Base-by-base conservation (phyloP, 2,888 invertebrate genomes). In the Psylliodes chrysocephalus region DNA sequence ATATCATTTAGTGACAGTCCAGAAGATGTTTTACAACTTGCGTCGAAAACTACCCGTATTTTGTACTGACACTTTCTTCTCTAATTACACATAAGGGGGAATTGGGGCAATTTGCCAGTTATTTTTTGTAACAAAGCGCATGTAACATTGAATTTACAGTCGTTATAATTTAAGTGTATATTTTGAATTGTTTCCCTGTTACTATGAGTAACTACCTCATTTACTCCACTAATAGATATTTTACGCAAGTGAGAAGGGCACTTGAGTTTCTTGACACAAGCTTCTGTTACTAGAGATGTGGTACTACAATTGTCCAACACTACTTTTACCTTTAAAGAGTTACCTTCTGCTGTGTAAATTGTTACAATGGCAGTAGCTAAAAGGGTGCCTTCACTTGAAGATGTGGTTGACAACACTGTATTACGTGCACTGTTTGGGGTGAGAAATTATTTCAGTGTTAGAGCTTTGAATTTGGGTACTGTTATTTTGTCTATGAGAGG, bases 41-140 rank as follows among this genome's bases (percentile, higher is more conserved):
- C 63, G 47, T 66, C 54, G 25, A 66, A 66, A 1, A 67, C 64
- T 10, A 59, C 67, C n/a, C 64, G 14, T 8, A 64, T 55, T 65
- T 67, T 6, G 67, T 67, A 8, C 49, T 52, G 2, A 22, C 10
- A 35, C 60, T 64, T 33, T 44, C 56, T 38, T 65, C 63, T 25
- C 51, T 52, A 10, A 66, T 59, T 1, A 64, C 66, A 40, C 59
- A 65, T 15, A 64, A 62, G 30, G 30, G 10, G 30, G 6, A 30
- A 30, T 10, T 30, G 30, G 30, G 30, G 30, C 30, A 30, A 10
- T 30, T 30, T 30, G 4, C 10, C 10, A 8, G 30, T 30, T 30
- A 30, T 30, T 30, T 10, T 30, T 6, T 8, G 6, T 30, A 30
- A 10, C 8, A 30, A 3, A 2, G 30, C 6, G 8, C 30, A 30